Base-by-base conservation (phyloP, 30 jellyfish, hydroid and myxozoan species). In the Hydractinia echinata region DNA sequence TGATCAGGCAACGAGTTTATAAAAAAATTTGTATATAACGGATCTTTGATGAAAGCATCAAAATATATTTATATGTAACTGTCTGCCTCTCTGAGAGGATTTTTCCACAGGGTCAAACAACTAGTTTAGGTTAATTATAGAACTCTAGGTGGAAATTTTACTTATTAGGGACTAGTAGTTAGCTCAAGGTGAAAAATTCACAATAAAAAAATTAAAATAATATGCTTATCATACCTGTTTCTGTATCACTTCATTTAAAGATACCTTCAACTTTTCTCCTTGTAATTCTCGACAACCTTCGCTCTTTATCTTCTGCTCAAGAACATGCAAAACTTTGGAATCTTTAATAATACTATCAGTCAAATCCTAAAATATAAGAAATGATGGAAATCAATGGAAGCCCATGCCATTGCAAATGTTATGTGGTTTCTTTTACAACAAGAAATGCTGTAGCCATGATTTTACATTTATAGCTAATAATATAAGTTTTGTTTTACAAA, bases 271-370 rank as follows among this genome's bases (percentile, higher is more conserved):
- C 13, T 39, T 73, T 10, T 89, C 86, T 30, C 96, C 96, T 53
- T 83, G 94, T 15, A 83, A 76, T 51, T 79, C 90, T 66, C 95
- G 71, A 54, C 51, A 83, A 11, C 95, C 91, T 7, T 62, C 77
- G 15, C 84, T 95, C 5, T 88, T 91, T 14, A 83, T 78, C 60
- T 84, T 84, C 82, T 79, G 79, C 49, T 69, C 86, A 21, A 89
- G 83, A n/a, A 89, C 88, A 10, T 89, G 70, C 8, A 89, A 91
- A 10, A 89, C 91, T 61, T 83, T 83, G 5, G 96, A 83, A 56
- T 89, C 96, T 58, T 61, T 70, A 61, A 77, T 60, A 8, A 84
- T 86, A 6, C 85, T 89, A 7, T 85, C 76, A 88, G 84, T 89
- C 55, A 83, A 83, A 50, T 89, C 95, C 96, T 89, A 58, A 6